These are phyloP conservation scores for Sarcoramphus papa DNA, from an alignment of 2,797 vertebrate genomes.

Conservation along the genomic window DNA sequence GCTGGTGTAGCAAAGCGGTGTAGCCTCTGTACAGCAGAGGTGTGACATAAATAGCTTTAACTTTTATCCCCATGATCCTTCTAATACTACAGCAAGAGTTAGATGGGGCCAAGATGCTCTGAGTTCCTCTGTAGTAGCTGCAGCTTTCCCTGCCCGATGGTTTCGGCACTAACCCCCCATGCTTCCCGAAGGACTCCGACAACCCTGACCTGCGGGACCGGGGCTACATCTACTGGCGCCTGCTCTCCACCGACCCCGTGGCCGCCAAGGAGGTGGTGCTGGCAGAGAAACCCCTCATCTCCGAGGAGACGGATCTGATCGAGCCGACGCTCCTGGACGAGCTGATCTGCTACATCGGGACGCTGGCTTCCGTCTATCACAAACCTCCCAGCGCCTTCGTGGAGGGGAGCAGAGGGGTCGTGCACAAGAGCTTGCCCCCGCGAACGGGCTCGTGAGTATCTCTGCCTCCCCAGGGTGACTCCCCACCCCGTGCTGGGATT, in stretches of 20 bases:
- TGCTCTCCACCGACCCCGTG: slow-evolving; percentile 80
- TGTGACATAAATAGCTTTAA: background rate
- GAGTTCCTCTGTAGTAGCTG: background rate
- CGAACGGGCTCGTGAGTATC: slow-evolving; percentile 90
- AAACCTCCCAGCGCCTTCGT: slow-evolving; percentile 81
- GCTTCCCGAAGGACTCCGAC: slow-evolving; percentile 85
- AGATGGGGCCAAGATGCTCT: background rate
- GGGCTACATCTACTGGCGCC: slow-evolving; percentile 93
- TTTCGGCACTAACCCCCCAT: accelerated
- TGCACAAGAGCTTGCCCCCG: slow-evolving; percentile 88
- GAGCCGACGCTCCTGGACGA: slow-evolving; percentile 79
- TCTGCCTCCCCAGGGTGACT: accelerated
- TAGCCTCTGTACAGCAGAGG: background rate
- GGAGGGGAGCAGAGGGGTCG: slow-evolving; percentile 85
- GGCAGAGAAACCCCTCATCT: slow-evolving; percentile 82
- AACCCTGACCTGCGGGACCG: slow-evolving; percentile 95
- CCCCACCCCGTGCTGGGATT: accelerated
- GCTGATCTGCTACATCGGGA: slow-evolving; percentile 81
- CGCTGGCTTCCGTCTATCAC: slow-evolving; percentile 80
- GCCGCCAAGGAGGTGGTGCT: slow-evolving; percentile 82
- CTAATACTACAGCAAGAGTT: background rate
- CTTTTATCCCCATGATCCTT: background rate
- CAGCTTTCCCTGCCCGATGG: accelerated
- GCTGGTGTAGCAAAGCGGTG: too few relatives aligned
- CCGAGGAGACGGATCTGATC: slow-evolving; percentile 80